Conservation (phyloP, 1,140 invertebrate species). For the Zaprionus ghesquierei region DNA sequence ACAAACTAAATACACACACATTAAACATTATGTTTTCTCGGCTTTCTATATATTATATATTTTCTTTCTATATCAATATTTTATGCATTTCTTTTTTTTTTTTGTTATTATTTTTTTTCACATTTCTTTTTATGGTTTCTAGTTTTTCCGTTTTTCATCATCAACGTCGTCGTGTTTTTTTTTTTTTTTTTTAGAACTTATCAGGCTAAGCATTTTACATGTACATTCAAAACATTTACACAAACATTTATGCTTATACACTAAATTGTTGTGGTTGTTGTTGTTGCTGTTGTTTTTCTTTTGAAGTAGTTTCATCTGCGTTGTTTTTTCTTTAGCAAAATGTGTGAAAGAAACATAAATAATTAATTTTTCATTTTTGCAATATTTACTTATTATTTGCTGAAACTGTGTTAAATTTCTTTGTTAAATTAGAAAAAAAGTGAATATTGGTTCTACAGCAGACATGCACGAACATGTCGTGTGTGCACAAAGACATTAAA, state of each 20-base stretch:
- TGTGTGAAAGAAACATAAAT: background rate
- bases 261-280: conserved; percentile 41
- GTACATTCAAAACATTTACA: conserved; percentile 71
- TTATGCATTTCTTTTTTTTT: too few relatives aligned
- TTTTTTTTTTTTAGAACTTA: conserved; percentile 37
- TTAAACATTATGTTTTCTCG: conserved; percentile 10
- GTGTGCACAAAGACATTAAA: background rate
- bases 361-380: background rate
- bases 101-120: conserved; percentile 39
- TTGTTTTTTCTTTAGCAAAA: conserved; percentile 16
- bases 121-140: conserved; percentile 37
- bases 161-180: conserved; percentile 14
- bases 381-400: background rate
- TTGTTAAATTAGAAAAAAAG: background rate
- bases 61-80: conserved; percentile 1
- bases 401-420: background rate
- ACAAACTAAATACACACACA: conserved; percentile 33
- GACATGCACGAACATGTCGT: background rate
- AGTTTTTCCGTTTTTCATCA: conserved; percentile 14
- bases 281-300: conserved; percentile 22
- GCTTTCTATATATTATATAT: background rate
- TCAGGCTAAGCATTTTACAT: conserved; percentile 51
- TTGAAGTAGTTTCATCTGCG: conserved; percentile 41
- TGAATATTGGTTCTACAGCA: conserved; percentile 1
- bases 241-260: conserved; percentile 49